A percentile compares a stretch with the other conserved stretches of the same genome.
phyloP scores from a whole-genome alignment of 2,888 invertebrate genomes.

The Harpalus rufipes region DNA sequence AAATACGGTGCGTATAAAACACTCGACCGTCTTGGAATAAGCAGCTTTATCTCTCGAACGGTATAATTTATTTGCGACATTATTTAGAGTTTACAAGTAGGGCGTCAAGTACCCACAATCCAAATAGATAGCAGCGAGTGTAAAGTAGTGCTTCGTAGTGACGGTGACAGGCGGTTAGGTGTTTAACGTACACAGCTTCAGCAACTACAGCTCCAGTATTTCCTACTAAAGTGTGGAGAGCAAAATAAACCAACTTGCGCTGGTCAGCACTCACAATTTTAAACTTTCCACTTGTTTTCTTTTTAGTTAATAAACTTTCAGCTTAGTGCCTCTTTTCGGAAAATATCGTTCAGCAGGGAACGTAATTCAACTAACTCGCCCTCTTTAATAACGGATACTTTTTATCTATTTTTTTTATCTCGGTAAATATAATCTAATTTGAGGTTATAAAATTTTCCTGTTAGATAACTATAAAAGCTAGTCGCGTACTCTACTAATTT shows the following conservation, averaged over 20 bases:
- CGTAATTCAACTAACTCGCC: constrained; percentile 21
- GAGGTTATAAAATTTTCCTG: not conserved
- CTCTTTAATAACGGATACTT: constrained; percentile 24
- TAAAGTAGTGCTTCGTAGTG: constrained; percentile 57
- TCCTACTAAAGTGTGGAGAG: constrained; percentile 51
- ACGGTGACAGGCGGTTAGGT: constrained; percentile 56
- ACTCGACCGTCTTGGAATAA: not conserved
- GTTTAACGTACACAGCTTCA: constrained; percentile 55
- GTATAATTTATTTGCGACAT: constrained; percentile 50
- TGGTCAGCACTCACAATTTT: constrained; percentile 63
- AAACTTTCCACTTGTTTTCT: constrained; percentile 54
- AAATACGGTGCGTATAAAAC: not conserved
- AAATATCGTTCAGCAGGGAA: constrained; percentile 2
- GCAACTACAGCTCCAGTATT: constrained; percentile 42
- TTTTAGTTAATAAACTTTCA: constrained; percentile 53
- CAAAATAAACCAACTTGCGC: constrained; percentile 57
- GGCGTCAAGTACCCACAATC: constrained; percentile 57
- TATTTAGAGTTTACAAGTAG: constrained; percentile 63
- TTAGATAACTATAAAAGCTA: not conserved
- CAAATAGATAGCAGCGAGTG: constrained; percentile 57
- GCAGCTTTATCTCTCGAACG: constrained; percentile 29
- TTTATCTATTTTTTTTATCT: not conserved
- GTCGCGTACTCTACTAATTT: no score
- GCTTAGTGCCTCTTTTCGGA: constrained; percentile 22
- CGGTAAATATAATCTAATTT: not conserved